These are phyloP conservation scores for Drosophila virilis DNA, from an alignment of 1,140 invertebrate species.

Conservation along the genomic window DNA sequence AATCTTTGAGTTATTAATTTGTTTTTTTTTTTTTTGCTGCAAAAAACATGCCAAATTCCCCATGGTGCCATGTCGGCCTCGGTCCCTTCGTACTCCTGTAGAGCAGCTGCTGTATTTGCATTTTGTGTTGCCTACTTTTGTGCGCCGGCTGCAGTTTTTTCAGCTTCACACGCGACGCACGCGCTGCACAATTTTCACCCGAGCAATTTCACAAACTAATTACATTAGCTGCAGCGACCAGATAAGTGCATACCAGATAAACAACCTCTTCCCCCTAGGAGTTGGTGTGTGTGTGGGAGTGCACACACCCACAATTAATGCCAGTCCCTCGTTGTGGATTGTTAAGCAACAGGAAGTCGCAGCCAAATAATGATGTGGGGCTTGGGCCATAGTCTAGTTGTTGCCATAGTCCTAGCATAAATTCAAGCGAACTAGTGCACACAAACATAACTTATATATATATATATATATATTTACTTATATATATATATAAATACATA, in stretches of 20 bases:
- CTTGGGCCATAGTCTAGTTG: background rate
- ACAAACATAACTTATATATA: no score
- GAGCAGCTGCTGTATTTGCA: background rate
- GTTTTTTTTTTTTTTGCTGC: background rate
- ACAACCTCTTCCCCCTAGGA: background rate
- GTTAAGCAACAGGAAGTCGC: background rate
- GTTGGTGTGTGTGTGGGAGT: background rate
- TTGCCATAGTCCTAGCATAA: background rate
- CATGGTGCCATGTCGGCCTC: no score
- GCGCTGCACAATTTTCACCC: constrained; percentile 27
- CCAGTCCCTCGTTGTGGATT: no score
- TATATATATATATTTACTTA: no score
- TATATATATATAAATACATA: no score
- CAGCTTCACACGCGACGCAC: background rate
- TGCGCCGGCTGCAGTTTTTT: background rate
- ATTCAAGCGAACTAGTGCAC: no score
- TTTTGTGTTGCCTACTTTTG: constrained; percentile 20
- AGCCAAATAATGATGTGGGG: background rate
- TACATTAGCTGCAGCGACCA: constrained; percentile 50
- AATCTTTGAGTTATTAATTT: no score
- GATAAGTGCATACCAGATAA: constrained; percentile 30
- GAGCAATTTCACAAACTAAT: constrained; percentile 59
- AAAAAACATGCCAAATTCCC: no score
- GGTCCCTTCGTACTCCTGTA: background rate
- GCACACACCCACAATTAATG: background rate